These are phyloP conservation scores for Eledona agricola DNA, from an alignment of 2,888 invertebrate genomes.

Conservation along the genomic window DNA sequence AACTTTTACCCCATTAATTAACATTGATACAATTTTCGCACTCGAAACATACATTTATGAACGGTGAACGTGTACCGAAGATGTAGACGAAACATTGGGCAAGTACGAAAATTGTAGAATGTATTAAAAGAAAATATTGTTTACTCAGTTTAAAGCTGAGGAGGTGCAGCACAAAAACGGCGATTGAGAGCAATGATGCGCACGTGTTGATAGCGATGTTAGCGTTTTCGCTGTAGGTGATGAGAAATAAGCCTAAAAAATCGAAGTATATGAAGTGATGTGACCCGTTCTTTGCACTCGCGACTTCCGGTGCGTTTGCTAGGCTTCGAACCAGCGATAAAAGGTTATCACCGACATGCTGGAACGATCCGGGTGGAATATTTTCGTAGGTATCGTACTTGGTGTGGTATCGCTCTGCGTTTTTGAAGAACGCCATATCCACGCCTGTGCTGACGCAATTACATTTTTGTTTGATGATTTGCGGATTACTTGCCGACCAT, in stretches of 20 bases:
- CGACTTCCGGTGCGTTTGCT: constrained; percentile 55
- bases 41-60: no score
- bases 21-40: no score
- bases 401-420: constrained; percentile 75
- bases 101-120: no score
- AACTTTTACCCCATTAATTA: no score
- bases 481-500: constrained; percentile 66
- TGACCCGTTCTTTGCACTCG: constrained; percentile 48
- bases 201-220: constrained; percentile 42
- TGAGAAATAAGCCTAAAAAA: constrained; percentile 49
- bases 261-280: constrained; percentile 52
- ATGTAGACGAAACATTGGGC: no score
- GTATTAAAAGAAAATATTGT: no score
- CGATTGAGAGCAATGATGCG: constrained; percentile 40
- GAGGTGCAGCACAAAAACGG: constrained; percentile 37
- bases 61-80: no score
- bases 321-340: constrained; percentile 63
- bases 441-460: no score
- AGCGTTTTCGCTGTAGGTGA: constrained; percentile 44
- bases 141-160: constrained; percentile 42
- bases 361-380: constrained; percentile 69
- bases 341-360: constrained; percentile 71
- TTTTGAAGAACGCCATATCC: constrained; percentile 70
- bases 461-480: no score
- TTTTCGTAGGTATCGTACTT: constrained; percentile 65